phyloP scores from a whole-genome alignment of 2,113 vertebrate species.

The Argyrosomus japonicus region DNA sequence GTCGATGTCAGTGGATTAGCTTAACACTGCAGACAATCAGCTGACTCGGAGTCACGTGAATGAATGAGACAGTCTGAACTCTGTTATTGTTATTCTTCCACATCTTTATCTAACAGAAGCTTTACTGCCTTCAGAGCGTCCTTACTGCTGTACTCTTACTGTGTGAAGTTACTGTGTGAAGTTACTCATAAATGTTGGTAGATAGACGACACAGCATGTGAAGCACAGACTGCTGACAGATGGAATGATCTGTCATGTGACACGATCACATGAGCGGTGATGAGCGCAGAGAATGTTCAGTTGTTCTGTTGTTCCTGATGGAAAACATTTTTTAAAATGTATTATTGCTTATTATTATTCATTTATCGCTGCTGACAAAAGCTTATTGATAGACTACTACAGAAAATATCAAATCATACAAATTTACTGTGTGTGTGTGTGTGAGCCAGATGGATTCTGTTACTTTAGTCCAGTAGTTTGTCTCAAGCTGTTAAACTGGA shows the following conservation, averaged over 20 bases:
- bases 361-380: neutral
- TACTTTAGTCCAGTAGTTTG: neutral
- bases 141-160: fast-evolving
- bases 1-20: conserved; percentile 2
- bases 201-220: neutral
- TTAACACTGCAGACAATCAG: conserved; percentile 26
- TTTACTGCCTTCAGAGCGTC: too few species aligned
- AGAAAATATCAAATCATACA: neutral
- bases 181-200: too few species aligned
- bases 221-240: conserved; percentile 42
- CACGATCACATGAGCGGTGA: conserved; percentile 72
- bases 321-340: neutral
- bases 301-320: neutral
- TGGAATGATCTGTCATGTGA: conserved; percentile 78
- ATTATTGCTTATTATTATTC: too few species aligned
- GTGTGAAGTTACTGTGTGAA: neutral
- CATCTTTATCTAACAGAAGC: too few species aligned
- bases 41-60: conserved; percentile 17
- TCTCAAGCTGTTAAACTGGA: too few species aligned
- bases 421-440: neutral
- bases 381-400: neutral
- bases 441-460: neutral
- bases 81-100: too few species aligned
- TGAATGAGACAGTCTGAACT: neutral
- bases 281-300: too few species aligned